phyloP scores from a whole-genome alignment of 2,113 vertebrate species.

The Montifringilla adamsi region DNA sequence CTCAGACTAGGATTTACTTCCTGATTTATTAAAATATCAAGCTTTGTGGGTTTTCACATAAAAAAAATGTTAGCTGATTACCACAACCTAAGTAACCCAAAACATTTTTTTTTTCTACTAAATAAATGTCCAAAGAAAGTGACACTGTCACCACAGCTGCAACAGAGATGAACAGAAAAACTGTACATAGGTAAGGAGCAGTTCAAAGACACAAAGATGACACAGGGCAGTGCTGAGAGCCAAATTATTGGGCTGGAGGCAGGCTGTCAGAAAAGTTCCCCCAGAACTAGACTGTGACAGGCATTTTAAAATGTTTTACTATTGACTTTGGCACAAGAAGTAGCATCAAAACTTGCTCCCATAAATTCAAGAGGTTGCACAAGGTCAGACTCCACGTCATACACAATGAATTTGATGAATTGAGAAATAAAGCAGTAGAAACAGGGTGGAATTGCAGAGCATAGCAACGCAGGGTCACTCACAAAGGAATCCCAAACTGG shows the following conservation, averaged over 20 bases:
- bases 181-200: not conserved
- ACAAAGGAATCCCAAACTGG: not conserved
- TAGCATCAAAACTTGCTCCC: not conserved
- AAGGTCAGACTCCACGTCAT: not conserved
- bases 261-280: not conserved
- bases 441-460: not conserved
- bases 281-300: not conserved
- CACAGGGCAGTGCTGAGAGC: not conserved
- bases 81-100: not conserved
- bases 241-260: not conserved
- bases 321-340: not conserved
- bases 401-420: not conserved
- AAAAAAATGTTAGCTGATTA: not conserved
- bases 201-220: not conserved
- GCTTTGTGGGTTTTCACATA: not conserved
- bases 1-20: not conserved
- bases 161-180: not conserved
- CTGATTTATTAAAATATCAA: not conserved
- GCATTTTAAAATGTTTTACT: not conserved
- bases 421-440: not conserved
- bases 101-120: not conserved
- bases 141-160: not conserved
- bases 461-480: not conserved
- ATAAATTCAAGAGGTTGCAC: not conserved
- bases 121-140: not conserved